These are phyloP conservation scores for Drosophila navojoa DNA, from an alignment of 1,140 invertebrate genomes.

Conservation along the genomic window DNA sequence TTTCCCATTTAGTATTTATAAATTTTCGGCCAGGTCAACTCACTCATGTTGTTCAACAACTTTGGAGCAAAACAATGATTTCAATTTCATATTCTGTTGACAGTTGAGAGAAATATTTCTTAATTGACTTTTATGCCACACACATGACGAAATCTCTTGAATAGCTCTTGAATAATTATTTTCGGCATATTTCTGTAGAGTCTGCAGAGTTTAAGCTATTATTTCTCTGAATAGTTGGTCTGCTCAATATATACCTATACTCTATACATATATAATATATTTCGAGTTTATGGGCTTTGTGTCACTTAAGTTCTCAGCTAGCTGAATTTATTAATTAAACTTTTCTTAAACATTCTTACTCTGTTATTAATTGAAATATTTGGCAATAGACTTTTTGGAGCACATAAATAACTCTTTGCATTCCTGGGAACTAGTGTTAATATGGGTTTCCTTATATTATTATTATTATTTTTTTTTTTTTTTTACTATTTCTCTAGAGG, in stretches of 20 bases:
- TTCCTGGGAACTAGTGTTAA: conserved; percentile 18
- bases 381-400: conserved; percentile 20
- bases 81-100: conserved; percentile 14
- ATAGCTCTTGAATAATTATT: background rate
- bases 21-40: conserved; percentile 1
- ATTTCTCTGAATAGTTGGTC: no score
- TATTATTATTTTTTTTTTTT: conserved; percentile 4
- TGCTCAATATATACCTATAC: no score
- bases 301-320: background rate
- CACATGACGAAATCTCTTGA: background rate
- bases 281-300: no score
- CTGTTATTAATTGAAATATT: conserved; percentile 23
- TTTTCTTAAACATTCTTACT: conserved; percentile 2
- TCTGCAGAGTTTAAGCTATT: no score
- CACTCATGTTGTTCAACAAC: background rate
- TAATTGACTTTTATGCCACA: conserved; percentile 3
- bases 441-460: conserved; percentile 4
- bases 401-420: conserved; percentile 20
- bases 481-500: background rate
- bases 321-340: conserved; percentile 3
- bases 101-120: conserved; percentile 13
- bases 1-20: conserved; percentile 15
- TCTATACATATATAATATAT: no score
- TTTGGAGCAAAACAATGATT: background rate
- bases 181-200: background rate